These are phyloP conservation scores for Rhineura floridana DNA, from an alignment of 2,113 vertebrate genomes.

Conservation along the genomic window DNA sequence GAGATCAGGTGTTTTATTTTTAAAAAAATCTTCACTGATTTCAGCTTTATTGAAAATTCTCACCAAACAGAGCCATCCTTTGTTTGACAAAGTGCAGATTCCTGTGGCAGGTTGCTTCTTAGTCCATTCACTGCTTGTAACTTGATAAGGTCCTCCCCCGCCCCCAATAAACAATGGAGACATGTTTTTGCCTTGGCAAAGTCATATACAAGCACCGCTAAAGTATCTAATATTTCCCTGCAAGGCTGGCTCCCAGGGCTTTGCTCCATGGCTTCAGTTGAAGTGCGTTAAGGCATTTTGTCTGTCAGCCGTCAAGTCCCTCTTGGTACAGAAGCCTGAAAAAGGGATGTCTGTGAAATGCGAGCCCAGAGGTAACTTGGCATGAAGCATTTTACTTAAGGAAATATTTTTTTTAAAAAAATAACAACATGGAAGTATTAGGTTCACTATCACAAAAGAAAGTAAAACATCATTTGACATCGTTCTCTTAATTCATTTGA, in stretches of 20 bases:
- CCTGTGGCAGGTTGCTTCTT: slow-evolving; percentile 64
- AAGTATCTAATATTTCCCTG: slow-evolving; percentile 32
- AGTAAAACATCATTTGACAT: slow-evolving; percentile 54
- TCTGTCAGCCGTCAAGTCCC: slow-evolving; percentile 64
- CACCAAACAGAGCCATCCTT: slow-evolving; percentile 60
- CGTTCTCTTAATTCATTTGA: slow-evolving; percentile 51
- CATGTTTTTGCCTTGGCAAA: slow-evolving; percentile 49
- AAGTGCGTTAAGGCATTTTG: slow-evolving; percentile 68
- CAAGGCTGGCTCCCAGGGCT: slow-evolving; percentile 28
- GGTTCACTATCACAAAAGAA: slow-evolving; percentile 56
- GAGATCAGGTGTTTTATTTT: slow-evolving; percentile 66
- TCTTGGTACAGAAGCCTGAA: slow-evolving; percentile 62
- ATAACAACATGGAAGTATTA: slow-evolving; percentile 63
- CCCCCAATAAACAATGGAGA: slow-evolving; percentile 41
- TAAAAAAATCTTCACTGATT: slow-evolving; percentile 51
- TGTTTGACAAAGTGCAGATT: slow-evolving; percentile 50
- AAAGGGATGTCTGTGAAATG: slow-evolving; percentile 52
- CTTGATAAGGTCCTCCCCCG: slow-evolving; percentile 43
- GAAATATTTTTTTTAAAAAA: slow-evolving; percentile 59
- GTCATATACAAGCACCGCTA: not conserved
- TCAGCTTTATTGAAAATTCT: slow-evolving; percentile 58
- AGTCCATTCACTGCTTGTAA: slow-evolving; percentile 60
- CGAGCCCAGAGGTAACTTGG: slow-evolving; percentile 62
- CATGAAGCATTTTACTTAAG: slow-evolving; percentile 65
- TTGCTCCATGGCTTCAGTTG: slow-evolving; percentile 51